Evolutionary conservation across 2,113 vertebrate species (phyloP), one percentile per base, ranked within the genome.

Genomic region (Hypomesus transpacificus): DNA sequence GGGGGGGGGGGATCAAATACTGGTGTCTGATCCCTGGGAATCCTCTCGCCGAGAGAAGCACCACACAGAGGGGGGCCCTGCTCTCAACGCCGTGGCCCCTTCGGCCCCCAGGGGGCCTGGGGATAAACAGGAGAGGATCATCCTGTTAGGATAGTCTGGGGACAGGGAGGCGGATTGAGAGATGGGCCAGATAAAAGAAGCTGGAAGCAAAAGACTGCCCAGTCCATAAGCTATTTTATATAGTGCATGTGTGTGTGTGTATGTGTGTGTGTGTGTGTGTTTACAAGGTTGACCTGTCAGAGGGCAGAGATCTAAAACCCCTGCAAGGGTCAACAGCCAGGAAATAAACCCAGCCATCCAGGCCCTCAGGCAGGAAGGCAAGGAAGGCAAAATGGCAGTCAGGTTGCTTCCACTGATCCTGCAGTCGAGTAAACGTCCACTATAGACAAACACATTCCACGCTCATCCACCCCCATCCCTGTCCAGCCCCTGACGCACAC

Each of bases 1-100:
- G n/a, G n/a, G n/a, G n/a, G n/a, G n/a, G n/a, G 72, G 20, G 66
- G 80, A 82, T 86, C 83, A 56, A n/a, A 84, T 87, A 75, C 73
- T 51, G 46, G 59, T 56, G 73, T 63, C 76, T 83, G 73, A 71
- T 81, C 69, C 58, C 66, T 71, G 59, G 66, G 66, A n/a, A 18
- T 82, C 57, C 66, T 70, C 74, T 26, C 34, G 54, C 24, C 56
- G 6, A 71, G 22, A 73, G 39, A 71, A 50, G 39, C 13, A 24
- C 20, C 56, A 59, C 28, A 69, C 67, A 67, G 60, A 34, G 28
- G 76, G n/a, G 68, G 26, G 22, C 17, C 22, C 67, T n/a, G 16
- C 14, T 18, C 26, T 18, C 61, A 63, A 1, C 28, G 63, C 46
- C 0, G 64, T 31, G 53, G 69, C 53, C 57, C 28, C 39, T 46